phyloP scores from a whole-genome alignment of 2,888 invertebrate species.

The Busseola fusca region DNA sequence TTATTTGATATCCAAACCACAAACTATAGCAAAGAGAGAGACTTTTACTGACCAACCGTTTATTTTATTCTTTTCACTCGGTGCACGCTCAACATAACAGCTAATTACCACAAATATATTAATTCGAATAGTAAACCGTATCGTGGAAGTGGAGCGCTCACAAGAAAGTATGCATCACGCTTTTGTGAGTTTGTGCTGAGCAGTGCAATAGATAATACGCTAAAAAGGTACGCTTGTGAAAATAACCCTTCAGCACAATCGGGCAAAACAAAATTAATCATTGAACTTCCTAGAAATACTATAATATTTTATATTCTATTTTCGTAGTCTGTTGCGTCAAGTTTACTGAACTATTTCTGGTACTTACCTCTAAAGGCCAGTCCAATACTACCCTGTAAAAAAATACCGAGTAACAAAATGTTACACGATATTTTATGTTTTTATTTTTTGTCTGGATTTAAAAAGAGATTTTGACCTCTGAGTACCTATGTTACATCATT shows the following conservation, averaged over 20 bases:
- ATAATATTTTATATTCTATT: no score
- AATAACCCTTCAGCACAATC: neutral
- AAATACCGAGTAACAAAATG: no score
- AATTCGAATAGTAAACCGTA: constrained; percentile 55
- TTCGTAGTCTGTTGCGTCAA: no score
- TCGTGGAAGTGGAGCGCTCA: constrained; percentile 55
- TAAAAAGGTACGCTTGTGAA: neutral
- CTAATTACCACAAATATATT: constrained; percentile 56
- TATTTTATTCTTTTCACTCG: constrained; percentile 12
- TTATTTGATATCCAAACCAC: constrained; percentile 44
- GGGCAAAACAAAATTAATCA: no score
- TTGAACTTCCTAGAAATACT: neutral
- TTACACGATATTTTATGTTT: no score
- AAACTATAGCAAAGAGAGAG: constrained; percentile 40
- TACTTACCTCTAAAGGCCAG: no score
- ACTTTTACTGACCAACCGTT: constrained; percentile 20
- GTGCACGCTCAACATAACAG: constrained; percentile 40
- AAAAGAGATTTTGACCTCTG: no score
- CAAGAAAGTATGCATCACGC: constrained; percentile 53
- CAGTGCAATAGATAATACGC: constrained; percentile 3
- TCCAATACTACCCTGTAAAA: no score
- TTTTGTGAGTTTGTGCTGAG: constrained; percentile 40
- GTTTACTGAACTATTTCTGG: no score
- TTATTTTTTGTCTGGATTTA: no score
- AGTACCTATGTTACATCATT: no score